These are phyloP conservation scores for Priocnemis perturbator DNA, from an alignment of 2,888 invertebrate species.

Conservation along the genomic window DNA sequence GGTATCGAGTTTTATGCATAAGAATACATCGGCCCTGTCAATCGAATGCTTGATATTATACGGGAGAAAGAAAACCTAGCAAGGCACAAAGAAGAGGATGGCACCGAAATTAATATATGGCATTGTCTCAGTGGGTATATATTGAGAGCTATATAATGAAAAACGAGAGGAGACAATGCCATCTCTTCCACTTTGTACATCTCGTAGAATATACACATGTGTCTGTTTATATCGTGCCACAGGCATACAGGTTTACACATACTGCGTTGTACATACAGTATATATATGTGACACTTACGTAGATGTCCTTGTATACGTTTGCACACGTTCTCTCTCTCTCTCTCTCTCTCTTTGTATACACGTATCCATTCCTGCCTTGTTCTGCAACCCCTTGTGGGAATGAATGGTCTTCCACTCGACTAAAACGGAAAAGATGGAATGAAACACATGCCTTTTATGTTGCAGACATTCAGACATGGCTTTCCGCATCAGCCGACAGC, in stretches of 20 bases:
- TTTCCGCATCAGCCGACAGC: constrained; percentile 99
- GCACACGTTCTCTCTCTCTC: background rate
- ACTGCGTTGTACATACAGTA: too few relatives aligned
- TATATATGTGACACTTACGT: too few relatives aligned
- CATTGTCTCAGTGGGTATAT: background rate
- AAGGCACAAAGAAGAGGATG: background rate
- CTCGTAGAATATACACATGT: too few relatives aligned
- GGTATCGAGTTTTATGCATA: too few relatives aligned
- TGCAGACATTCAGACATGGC: constrained; percentile 97
- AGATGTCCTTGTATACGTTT: too few relatives aligned
- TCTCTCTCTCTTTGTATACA: background rate
- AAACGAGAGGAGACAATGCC: background rate
- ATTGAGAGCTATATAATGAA: background rate
- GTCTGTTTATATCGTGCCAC: too few relatives aligned
- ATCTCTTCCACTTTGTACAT: constrained; percentile 2
- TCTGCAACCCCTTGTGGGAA: constrained; percentile 37
- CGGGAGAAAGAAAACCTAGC: too few relatives aligned
- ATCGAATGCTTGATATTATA: too few relatives aligned
- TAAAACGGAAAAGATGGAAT: constrained; percentile 51
- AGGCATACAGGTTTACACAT: too few relatives aligned
- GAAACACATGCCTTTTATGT: constrained; percentile 73
- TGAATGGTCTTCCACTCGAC: constrained; percentile 50
- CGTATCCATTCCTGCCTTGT: constrained; percentile 16
- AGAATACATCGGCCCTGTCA: too few relatives aligned
- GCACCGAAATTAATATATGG: background rate